phyloP scores from a whole-genome alignment of 2,113 vertebrate genomes.

The Atractosteus spatula region DNA sequence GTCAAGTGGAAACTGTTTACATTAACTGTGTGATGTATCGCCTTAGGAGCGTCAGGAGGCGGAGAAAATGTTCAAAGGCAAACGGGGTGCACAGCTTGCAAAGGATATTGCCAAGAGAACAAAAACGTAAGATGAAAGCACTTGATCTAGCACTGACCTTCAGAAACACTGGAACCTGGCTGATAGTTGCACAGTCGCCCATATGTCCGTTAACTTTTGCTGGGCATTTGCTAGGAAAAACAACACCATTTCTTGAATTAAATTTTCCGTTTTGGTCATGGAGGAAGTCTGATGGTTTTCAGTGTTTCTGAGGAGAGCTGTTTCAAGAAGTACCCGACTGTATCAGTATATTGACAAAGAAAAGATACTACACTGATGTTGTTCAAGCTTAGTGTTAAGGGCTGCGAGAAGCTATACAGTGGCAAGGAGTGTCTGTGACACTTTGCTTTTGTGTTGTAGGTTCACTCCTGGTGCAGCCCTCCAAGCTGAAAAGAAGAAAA shows the following conservation, averaged over 20 bases:
- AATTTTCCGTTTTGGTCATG: too few species aligned
- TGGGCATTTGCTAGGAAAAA: too few species aligned
- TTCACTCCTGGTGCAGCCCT: conserved; percentile 87
- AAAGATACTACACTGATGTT: conserved; percentile 91
- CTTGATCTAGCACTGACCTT: conserved; percentile 70
- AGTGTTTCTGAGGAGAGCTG: conserved; percentile 81
- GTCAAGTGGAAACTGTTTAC: conserved; percentile 32
- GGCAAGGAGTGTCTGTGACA: neutral
- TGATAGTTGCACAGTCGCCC: conserved; percentile 14
- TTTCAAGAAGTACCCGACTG: conserved; percentile 63
- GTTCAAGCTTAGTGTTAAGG: conserved; percentile 68
- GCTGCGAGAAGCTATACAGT: conserved; percentile 64
- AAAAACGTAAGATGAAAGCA: conserved; percentile 93
- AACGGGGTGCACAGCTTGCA: conserved; percentile 97
- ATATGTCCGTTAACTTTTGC: neutral
- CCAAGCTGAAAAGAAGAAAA: conserved; percentile 86
- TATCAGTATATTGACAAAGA: conserved; percentile 93
- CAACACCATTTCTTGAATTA: too few species aligned
- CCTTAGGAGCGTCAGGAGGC: conserved; percentile 98
- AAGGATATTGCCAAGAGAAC: conserved; percentile 98
- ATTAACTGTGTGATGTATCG: conserved; percentile 86
- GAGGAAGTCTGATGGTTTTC: neutral
- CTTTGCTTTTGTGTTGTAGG: conserved; percentile 51
- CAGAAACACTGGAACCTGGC: conserved; percentile 71
- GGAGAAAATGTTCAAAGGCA: conserved; percentile 99